Conservation (phyloP, 2,888 invertebrate species). For the Agrochola lychnidis region DNA sequence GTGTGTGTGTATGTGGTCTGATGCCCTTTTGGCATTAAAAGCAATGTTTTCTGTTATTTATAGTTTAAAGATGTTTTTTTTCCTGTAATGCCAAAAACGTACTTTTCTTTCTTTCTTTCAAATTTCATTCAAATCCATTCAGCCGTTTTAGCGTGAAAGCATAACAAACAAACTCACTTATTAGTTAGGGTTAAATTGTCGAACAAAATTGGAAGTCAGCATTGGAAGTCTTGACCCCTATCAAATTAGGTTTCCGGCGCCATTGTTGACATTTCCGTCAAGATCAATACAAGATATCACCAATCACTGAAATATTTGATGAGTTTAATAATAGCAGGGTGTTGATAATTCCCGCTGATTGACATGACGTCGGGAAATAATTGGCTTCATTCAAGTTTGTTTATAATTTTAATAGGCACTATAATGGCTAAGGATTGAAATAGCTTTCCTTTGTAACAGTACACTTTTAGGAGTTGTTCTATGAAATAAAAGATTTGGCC, state of each 20-base stretch:
- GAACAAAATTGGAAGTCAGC: neutral
- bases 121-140: too few relatives aligned
- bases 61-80: too few relatives aligned
- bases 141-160: too few relatives aligned
- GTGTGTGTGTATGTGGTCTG: too few relatives aligned
- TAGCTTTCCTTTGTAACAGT: neutral
- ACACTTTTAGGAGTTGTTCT: neutral
- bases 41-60: too few relatives aligned
- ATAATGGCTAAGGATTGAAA: neutral
- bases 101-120: too few relatives aligned
- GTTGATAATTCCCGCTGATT: constrained; percentile 24
- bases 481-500: neutral
- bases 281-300: neutral
- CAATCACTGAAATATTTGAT: constrained; percentile 30
- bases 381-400: neutral
- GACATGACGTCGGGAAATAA: constrained; percentile 8
- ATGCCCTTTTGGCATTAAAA: too few relatives aligned
- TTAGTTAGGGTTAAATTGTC: neutral
- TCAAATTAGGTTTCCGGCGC: neutral
- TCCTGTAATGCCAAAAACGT: too few relatives aligned
- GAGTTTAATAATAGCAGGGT: neutral
- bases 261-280: constrained; percentile 14
- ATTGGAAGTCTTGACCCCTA: neutral
- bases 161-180: too few relatives aligned
- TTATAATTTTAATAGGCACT: neutral